Evolutionary conservation across 2,113 vertebrate genomes (phyloP).

Genomic region (Galeopterus variegatus): DNA sequence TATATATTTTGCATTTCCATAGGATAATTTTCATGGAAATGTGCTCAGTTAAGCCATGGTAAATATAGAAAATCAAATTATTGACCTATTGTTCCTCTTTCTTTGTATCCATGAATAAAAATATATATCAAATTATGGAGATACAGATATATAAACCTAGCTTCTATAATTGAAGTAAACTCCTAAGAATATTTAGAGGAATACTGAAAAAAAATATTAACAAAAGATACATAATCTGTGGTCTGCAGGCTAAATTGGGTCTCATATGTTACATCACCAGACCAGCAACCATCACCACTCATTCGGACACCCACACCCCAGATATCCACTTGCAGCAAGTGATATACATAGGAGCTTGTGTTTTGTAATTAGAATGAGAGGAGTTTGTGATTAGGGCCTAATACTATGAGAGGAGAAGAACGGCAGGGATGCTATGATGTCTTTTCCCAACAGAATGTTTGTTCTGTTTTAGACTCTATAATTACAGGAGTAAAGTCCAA

Average conservation of each 20-base stretch:
- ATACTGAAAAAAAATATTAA: slow-evolving; percentile 31
- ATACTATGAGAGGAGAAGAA: neutral
- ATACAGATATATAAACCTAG: neutral
- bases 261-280: neutral
- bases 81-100: neutral
- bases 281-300: neutral
- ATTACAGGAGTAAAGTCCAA: neutral
- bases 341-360: neutral
- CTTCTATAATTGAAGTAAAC: neutral
- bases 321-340: neutral
- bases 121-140: neutral
- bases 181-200: neutral
- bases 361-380: neutral
- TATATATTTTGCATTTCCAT: neutral
- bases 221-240: neutral
- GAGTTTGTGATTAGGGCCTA: neutral
- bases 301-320: neutral
- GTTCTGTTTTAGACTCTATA: neutral
- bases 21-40: neutral
- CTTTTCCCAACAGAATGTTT: neutral
- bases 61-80: neutral
- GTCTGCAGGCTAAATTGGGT: neutral
- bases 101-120: neutral
- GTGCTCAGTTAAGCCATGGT: neutral
- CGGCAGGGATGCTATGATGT: neutral